phyloP scores from a whole-genome alignment of 2,797 vertebrate genomes.

The Coccyzus lansbergi region DNA sequence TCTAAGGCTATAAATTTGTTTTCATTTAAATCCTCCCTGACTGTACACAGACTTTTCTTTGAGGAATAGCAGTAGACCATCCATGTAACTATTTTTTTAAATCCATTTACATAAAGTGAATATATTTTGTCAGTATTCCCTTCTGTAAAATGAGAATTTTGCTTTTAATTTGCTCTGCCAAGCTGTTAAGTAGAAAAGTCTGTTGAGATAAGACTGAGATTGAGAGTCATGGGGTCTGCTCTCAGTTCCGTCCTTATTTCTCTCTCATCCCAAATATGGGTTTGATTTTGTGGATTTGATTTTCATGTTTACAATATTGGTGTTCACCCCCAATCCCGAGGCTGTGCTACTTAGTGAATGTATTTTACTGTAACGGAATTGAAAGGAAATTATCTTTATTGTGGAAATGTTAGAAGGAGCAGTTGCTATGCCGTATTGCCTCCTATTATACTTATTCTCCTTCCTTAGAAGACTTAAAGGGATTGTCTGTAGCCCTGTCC shows the following conservation, averaged over 20 bases:
- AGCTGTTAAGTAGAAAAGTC: background rate
- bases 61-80: background rate
- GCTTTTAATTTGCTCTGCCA: conserved; percentile 22
- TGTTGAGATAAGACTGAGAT: background rate
- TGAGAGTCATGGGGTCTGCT: background rate
- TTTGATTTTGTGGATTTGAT: background rate
- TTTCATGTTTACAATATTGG: background rate
- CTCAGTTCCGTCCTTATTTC: background rate
- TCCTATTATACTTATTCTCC: background rate
- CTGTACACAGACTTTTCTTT: background rate
- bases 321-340: background rate
- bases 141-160: background rate
- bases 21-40: background rate
- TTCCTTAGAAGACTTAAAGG: background rate
- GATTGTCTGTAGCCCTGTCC: background rate
- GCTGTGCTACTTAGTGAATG: background rate
- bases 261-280: background rate
- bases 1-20: background rate
- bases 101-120: background rate
- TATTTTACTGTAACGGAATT: background rate
- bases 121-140: background rate
- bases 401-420: background rate
- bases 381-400: background rate
- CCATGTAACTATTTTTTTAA: background rate
- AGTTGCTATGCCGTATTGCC: background rate